Percentiles rank a stretch among this genome's conserved stretches.
These are phyloP conservation scores for Gibbula magus DNA, from an alignment of 2,888 invertebrate genomes.

Conservation along the genomic window DNA sequence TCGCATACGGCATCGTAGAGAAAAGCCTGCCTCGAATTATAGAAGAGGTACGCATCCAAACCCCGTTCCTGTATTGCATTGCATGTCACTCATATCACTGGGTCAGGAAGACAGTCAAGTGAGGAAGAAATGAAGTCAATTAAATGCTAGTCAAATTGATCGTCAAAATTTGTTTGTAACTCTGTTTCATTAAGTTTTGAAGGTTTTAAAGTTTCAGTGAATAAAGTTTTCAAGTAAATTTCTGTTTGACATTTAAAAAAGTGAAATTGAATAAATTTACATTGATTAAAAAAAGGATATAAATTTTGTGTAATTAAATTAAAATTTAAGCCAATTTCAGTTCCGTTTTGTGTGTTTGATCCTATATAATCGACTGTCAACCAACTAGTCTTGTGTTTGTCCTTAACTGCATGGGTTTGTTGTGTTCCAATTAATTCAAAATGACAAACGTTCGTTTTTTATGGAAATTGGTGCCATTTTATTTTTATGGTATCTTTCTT, in stretches of 20 bases:
- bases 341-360: background rate
- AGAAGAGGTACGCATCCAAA: constrained; percentile 79
- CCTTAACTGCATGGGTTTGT: background rate
- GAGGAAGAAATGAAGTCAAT: background rate
- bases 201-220: too few relatives aligned
- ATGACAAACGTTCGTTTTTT: too few relatives aligned
- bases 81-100: constrained; percentile 8
- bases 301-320: too few relatives aligned
- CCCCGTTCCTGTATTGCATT: background rate
- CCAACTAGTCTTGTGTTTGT: background rate
- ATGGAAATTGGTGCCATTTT: too few relatives aligned
- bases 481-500: too few relatives aligned
- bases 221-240: too few relatives aligned
- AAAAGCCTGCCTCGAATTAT: constrained; percentile 82
- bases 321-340: background rate
- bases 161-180: too few relatives aligned
- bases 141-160: background rate
- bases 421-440: background rate
- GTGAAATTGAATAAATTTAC: too few relatives aligned
- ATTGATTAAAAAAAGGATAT: too few relatives aligned
- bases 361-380: background rate
- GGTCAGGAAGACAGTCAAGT: background rate
- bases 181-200: too few relatives aligned
- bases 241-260: too few relatives aligned
- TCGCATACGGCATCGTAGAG: constrained; percentile 84